phyloP scores from a whole-genome alignment of 2,113 vertebrate species.

The Callionymus lyra region DNA sequence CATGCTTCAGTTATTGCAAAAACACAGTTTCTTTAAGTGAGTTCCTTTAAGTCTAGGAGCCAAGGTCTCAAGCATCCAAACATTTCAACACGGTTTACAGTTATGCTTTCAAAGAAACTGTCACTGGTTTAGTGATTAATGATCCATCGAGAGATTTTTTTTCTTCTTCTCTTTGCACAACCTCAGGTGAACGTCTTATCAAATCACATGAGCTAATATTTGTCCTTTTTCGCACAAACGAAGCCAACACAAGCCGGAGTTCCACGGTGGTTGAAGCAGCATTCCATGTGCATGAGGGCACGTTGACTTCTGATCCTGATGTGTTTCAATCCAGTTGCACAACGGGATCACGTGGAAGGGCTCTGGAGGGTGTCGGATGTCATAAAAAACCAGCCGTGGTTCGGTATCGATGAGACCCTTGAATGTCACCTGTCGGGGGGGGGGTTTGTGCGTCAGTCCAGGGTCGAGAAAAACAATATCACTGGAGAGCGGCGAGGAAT shows the following conservation, averaged over 20 bases:
- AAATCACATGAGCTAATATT: slow-evolving; percentile 10
- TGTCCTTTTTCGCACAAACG: neutral
- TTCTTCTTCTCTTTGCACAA: no score
- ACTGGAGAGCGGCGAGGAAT: slow-evolving; percentile 1
- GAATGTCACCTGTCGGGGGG: slow-evolving; percentile 1
- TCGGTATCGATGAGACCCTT: slow-evolving; percentile 5
- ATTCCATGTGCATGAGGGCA: slow-evolving; percentile 12
- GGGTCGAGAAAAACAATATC: slow-evolving; percentile 10
- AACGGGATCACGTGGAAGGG: slow-evolving; percentile 13
- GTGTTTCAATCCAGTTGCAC: slow-evolving; percentile 21
- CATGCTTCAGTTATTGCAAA: no score
- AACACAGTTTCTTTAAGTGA: no score
- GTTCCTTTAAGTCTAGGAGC: no score
- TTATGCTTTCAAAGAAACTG: no score
- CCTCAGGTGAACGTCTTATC: slow-evolving; percentile 2
- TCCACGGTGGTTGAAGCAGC: neutral
- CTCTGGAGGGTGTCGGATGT: slow-evolving; percentile 18
- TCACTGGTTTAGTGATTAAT: no score
- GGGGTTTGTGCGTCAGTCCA: no score
- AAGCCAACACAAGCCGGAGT: no score
- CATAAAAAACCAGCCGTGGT: slow-evolving; percentile 31
- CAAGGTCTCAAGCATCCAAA: no score
- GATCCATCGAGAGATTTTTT: no score
- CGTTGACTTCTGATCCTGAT: slow-evolving; percentile 16
- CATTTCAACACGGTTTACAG: no score